Conservation (phyloP, 2,113 vertebrate species). For the Clarias batrachus region DNA sequence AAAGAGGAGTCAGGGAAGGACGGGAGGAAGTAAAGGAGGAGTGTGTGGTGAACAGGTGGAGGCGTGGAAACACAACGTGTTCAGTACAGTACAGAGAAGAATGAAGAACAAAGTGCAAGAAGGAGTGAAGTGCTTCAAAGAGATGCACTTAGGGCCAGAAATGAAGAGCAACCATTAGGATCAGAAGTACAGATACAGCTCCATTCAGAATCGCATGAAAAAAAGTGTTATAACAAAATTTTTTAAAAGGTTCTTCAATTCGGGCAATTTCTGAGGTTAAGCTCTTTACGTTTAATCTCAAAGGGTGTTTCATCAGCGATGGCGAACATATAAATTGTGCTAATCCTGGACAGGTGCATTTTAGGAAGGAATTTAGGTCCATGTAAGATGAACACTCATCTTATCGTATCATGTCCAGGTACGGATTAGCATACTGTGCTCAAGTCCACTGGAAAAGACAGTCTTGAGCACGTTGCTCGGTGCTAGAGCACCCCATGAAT, state of each 20-base stretch:
- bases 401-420: too few relatives aligned
- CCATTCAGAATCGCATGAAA: not conserved
- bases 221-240: not conserved
- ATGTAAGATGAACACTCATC: too few relatives aligned
- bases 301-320: not conserved
- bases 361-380: not conserved
- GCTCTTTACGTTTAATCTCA: not conserved
- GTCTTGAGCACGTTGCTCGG: too few relatives aligned
- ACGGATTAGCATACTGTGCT: too few relatives aligned
- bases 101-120: slow-evolving; percentile 26
- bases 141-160: slow-evolving; percentile 15
- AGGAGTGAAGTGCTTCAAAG: not conserved
- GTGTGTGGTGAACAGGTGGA: slow-evolving; percentile 38
- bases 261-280: not conserved
- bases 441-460: too few relatives aligned
- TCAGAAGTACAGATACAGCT: not conserved
- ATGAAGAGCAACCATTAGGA: not conserved
- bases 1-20: slow-evolving; percentile 35
- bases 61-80: slow-evolving; percentile 12
- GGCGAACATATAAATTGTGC: not conserved
- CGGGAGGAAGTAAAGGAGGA: slow-evolving; percentile 50
- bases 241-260: not conserved
- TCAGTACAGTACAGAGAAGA: slow-evolving; percentile 47
- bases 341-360: not conserved
- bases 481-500: too few relatives aligned